Evolutionary conservation across 1,140 invertebrate genomes (phyloP).

Genomic region (Drosophila biarmipes): DNA sequence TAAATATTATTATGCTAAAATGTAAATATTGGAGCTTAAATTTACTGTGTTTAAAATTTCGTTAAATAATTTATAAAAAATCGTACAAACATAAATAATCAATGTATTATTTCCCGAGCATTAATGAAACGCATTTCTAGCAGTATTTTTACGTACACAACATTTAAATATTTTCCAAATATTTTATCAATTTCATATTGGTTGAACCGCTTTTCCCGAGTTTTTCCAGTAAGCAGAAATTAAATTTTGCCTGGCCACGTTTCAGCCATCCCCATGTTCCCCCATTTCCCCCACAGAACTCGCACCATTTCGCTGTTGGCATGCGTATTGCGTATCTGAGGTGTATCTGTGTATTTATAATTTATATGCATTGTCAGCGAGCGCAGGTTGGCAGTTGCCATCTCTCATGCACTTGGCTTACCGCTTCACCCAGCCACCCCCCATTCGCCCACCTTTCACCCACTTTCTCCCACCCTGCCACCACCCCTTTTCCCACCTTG

Average conservation of each 20-base stretch:
- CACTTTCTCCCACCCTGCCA: not conserved
- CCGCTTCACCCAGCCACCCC: not conserved
- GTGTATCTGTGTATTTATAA: conserved; percentile 75
- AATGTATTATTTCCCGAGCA: not conserved
- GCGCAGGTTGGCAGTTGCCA: conserved; percentile 58
- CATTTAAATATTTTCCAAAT: not conserved
- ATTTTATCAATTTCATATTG: not conserved
- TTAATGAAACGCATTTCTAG: not conserved
- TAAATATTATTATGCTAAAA: no score
- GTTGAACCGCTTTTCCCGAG: not conserved
- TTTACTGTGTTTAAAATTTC: no score
- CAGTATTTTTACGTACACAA: not conserved
- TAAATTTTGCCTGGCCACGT: conserved; percentile 41
- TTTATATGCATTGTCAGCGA: conserved; percentile 78
- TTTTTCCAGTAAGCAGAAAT: conserved; percentile 20
- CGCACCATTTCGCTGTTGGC: conserved; percentile 24
- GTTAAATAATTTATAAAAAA: no score
- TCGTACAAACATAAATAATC: not conserved
- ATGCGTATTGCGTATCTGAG: conserved; percentile 68
- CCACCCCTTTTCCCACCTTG: not conserved
- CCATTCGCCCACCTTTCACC: not conserved
- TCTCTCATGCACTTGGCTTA: conserved; percentile 33
- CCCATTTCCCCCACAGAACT: not conserved
- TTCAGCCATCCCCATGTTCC: not conserved
- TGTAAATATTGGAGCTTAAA: no score